phyloP scores from a whole-genome alignment of 2,797 vertebrate genomes.

The Alosa sapidissima region DNA sequence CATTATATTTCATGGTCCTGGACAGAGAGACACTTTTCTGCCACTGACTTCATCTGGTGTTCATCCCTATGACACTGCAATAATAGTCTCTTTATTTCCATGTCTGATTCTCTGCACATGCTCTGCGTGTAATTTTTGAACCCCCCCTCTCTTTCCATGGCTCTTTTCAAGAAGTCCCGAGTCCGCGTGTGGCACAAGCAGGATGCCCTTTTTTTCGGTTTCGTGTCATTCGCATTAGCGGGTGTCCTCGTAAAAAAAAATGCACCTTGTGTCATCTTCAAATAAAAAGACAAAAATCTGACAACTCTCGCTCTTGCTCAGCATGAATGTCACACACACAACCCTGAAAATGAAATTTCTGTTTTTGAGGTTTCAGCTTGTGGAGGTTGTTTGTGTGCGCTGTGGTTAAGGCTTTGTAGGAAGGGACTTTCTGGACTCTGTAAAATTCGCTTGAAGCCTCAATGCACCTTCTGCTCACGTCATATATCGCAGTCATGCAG shows the following conservation, averaged over 20 bases:
- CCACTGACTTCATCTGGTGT: slow-evolving; percentile 24
- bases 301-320: slow-evolving; percentile 2
- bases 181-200: not conserved
- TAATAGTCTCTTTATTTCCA: not conserved
- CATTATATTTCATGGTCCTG: slow-evolving; percentile 27
- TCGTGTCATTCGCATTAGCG: not conserved
- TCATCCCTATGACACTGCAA: not conserved
- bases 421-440: slow-evolving; percentile 10
- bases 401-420: not conserved
- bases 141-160: not conserved
- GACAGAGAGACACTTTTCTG: slow-evolving; percentile 31
- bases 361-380: slow-evolving; percentile 20
- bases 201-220: not conserved
- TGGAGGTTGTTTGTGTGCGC: slow-evolving; percentile 9
- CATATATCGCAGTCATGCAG: not conserved
- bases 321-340: slow-evolving; percentile 18
- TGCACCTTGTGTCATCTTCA: not conserved
- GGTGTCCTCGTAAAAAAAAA: not conserved
- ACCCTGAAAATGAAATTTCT: slow-evolving; percentile 26
- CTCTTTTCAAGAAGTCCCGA: not conserved
- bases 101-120: not conserved
- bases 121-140: not conserved
- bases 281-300: not conserved
- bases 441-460: slow-evolving; percentile 4
- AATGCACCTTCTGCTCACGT: slow-evolving; percentile 8